Evolutionary conservation across 2,113 vertebrate species (phyloP).

Genomic region (Hippocampus comes): DNA sequence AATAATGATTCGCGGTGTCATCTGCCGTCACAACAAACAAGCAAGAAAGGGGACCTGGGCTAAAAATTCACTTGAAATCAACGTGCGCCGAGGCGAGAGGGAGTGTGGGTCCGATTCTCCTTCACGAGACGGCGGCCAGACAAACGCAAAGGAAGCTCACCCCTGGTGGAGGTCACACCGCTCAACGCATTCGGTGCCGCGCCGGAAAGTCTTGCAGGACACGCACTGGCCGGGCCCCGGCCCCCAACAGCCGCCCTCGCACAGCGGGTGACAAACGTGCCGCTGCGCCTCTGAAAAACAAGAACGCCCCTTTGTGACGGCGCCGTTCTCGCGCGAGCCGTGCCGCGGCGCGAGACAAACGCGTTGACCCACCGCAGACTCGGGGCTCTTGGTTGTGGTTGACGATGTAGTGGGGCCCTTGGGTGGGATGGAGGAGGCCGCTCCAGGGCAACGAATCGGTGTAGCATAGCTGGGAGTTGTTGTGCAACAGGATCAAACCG

Average conservation of each 20-base stretch:
- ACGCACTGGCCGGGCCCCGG: constrained; percentile 85
- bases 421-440: constrained; percentile 76
- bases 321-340: too few relatives aligned
- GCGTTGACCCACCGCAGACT: constrained; percentile 76
- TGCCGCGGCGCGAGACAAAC: too few relatives aligned
- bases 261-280: constrained; percentile 78
- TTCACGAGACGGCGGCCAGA: too few relatives aligned
- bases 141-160: constrained; percentile 61
- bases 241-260: constrained; percentile 87
- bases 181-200: constrained; percentile 85
- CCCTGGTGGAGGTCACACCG: constrained; percentile 83
- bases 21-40: background rate
- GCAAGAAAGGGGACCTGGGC: background rate
- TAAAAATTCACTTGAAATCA: too few relatives aligned
- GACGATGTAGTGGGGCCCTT: constrained; percentile 79
- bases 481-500: constrained; percentile 85
- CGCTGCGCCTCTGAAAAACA: constrained; percentile 56
- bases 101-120: too few relatives aligned
- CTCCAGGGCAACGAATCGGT: constrained; percentile 81
- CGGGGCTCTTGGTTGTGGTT: constrained; percentile 75
- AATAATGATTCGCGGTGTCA: background rate
- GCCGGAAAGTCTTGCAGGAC: constrained; percentile 78
- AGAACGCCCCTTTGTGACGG: background rate
- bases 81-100: too few relatives aligned
- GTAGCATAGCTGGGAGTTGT: constrained; percentile 85